Conservation (phyloP, 2,888 invertebrate genomes). For the Lutraria lutraria region DNA sequence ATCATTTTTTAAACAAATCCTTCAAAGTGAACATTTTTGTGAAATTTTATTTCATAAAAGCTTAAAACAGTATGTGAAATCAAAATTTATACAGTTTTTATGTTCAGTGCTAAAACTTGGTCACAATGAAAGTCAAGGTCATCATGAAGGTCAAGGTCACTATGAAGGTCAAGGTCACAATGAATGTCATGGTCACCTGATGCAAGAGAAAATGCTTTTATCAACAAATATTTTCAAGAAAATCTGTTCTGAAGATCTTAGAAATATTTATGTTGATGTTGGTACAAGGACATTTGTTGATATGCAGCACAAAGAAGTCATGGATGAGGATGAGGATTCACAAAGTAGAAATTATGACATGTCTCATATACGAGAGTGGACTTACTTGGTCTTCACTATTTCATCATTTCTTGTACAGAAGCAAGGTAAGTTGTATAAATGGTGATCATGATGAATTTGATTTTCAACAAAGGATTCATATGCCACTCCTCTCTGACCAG, state of each 20-base stretch:
- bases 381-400: constrained; percentile 22
- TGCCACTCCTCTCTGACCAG: no score
- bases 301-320: background rate
- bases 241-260: constrained; percentile 17
- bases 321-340: background rate
- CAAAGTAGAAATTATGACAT: background rate
- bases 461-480: no score
- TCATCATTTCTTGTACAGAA: background rate
- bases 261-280: background rate
- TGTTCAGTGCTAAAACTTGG: background rate
- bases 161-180: background rate
- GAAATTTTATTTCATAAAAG: constrained; percentile 18
- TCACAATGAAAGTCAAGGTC: background rate
- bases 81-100: constrained; percentile 27
- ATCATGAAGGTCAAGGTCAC: no score
- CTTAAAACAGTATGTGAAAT: constrained; percentile 29
- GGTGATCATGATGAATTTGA: no score
- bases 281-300: constrained; percentile 28
- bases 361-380: constrained; percentile 44
- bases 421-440: constrained; percentile 19
- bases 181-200: background rate
- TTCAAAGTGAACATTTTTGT: background rate
- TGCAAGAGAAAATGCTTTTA: background rate
- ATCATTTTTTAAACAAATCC: background rate
- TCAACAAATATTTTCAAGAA: constrained; percentile 15